Evolutionary conservation across 1,140 invertebrate species (phyloP).

Genomic region (Hylyphantes graminicola): DNA sequence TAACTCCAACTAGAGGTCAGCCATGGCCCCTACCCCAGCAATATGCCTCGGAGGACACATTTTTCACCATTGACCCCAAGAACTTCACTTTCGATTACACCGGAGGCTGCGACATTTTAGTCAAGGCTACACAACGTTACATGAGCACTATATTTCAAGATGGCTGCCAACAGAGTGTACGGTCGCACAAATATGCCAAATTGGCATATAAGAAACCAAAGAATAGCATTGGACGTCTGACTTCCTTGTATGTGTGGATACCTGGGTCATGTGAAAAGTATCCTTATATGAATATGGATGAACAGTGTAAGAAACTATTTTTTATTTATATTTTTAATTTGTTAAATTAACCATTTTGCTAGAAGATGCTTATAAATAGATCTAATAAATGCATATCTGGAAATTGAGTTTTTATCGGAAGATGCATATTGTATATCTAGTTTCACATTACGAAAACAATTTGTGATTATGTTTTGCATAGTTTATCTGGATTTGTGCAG

Average conservation of each 20-base stretch:
- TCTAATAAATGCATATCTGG: no score
- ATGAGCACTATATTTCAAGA: slow-evolving; percentile 60
- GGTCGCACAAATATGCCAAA: slow-evolving; percentile 14
- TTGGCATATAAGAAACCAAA: slow-evolving; percentile 35
- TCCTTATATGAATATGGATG: slow-evolving; percentile 77
- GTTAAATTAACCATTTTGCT: no score
- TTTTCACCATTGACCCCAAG: slow-evolving; percentile 60
- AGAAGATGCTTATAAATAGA: no score
- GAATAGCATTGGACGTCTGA: slow-evolving; percentile 63
- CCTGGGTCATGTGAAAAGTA: slow-evolving; percentile 71
- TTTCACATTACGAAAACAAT: no score
- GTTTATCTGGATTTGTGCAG: no score
- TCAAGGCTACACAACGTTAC: slow-evolving; percentile 71
- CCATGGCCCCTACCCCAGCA: slow-evolving; percentile 66
- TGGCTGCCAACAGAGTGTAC: slow-evolving; percentile 14
- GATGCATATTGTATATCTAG: no score
- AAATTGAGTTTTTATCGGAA: no score
- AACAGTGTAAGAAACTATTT: slow-evolving; percentile 74
- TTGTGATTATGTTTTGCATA: no score
- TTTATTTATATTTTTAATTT: not conserved
- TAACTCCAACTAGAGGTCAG: slow-evolving; percentile 52
- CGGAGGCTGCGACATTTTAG: slow-evolving; percentile 71
- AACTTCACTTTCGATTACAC: slow-evolving; percentile 63
- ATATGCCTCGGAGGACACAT: slow-evolving; percentile 49
- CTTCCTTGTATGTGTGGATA: slow-evolving; percentile 66